Evolutionary conservation across 2,888 invertebrate species (phyloP).

Genomic region (Torymus texanus): DNA sequence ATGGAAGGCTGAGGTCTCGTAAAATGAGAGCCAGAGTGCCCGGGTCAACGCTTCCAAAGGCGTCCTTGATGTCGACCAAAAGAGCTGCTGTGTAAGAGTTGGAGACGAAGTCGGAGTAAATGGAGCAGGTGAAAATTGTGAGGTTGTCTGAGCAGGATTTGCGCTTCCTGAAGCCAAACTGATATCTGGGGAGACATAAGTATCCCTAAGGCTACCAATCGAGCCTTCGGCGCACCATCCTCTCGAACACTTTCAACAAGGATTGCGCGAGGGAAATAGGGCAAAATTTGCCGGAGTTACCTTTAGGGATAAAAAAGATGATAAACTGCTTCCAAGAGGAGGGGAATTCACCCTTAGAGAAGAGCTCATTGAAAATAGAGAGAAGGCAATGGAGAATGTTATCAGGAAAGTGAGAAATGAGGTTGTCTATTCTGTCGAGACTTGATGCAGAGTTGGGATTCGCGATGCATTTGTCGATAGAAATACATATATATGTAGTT

Average conservation of each 20-base stretch:
- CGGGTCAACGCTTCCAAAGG: too few species aligned
- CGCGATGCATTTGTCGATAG: not conserved
- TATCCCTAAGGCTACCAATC: not conserved
- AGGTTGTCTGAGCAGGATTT: not conserved
- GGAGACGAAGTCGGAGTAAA: not conserved
- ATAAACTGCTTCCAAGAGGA: not conserved
- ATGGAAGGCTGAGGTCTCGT: too few species aligned
- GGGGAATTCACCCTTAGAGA: not conserved
- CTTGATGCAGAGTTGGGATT: not conserved
- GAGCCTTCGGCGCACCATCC: not conserved
- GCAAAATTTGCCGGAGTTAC: too few species aligned
- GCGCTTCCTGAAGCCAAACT: not conserved
- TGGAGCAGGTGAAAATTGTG: not conserved
- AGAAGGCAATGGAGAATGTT: not conserved
- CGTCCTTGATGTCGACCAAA: not conserved
- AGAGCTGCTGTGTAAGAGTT: not conserved
- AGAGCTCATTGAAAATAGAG: not conserved
- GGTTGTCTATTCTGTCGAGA: conserved; percentile 18
- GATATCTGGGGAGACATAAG: not conserved
- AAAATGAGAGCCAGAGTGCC: too few species aligned
- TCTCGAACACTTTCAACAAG: too few species aligned
- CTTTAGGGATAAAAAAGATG: conserved; percentile 2
- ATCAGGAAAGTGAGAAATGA: conserved; percentile 7
- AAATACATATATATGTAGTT: too few species aligned
- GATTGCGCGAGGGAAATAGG: too few species aligned